Evolutionary conservation across 2,113 vertebrate species (phyloP).

Genomic region (Pelodiscus sinensis): DNA sequence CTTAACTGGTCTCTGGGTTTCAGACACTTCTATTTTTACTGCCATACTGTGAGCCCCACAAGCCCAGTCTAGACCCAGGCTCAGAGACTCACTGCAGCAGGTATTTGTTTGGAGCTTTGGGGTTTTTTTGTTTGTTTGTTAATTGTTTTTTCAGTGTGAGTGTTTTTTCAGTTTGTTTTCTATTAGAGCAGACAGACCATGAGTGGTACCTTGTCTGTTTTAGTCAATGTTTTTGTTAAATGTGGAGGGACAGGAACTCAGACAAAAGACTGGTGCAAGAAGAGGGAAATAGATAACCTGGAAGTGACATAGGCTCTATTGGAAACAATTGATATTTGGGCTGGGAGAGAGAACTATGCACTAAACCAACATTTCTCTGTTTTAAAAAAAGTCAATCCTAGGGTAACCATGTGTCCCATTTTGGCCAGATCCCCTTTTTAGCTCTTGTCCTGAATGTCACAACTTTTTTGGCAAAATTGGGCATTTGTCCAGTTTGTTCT

Average conservation of each 20-base stretch:
- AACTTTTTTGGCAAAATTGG: background rate
- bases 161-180: too few relatives aligned
- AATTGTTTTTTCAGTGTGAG: background rate
- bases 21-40: background rate
- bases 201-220: background rate
- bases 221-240: background rate
- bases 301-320: background rate
- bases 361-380: background rate
- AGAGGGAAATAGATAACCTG: background rate
- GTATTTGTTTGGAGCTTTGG: too few relatives aligned
- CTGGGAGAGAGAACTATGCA: background rate
- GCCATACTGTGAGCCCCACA: background rate
- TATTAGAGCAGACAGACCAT: background rate
- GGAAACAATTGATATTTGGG: background rate
- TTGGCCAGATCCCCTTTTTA: background rate
- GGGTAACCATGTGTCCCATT: background rate
- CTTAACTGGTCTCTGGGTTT: background rate
- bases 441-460: background rate
- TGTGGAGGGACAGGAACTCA: constrained; percentile 7
- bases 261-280: background rate
- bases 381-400: background rate
- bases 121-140: too few relatives aligned
- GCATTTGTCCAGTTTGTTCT: background rate
- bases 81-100: background rate
- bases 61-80: background rate